Evolutionary conservation across 2,888 invertebrate species (phyloP), one percentile per base, ranked within the genome.

Genomic region (Drosophila meridiana): DNA sequence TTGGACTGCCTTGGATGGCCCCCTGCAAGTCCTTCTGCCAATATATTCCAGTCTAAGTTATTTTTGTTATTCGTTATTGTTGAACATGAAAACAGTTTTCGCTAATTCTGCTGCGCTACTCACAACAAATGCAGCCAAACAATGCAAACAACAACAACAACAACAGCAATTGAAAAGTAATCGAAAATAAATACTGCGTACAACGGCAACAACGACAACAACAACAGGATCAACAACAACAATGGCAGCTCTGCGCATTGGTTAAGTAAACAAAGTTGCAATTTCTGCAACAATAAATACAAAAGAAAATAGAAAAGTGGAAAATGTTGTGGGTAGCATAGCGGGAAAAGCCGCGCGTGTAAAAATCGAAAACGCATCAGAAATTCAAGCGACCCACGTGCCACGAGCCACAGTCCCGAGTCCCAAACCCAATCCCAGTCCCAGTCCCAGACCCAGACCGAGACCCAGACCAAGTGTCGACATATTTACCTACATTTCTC

Each of bases 311-410:
- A 73, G 50, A 67, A 72, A 76, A 80, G 66, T 62, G 38, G 7
- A 58, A 66, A 64, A 65, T 45, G 26, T 36, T 45, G 26, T 36
- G 58, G 43, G 34, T 45, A 52, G 40, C 14, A 55, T 52, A 61
- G 38, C 20, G 52, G 52, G 40, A 64, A 70, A 69, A 52, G 47
- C 45, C 62, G 73, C 72, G 69, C 58, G 60, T 57, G 70, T 69
- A 76, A 87, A 88, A 89, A 89, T 85, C 76, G 87, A 89, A 85
- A 87, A 87, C 68, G 82, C 82, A 89, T 84, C 87, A 78, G 71
- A 85, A 84, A 87, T 89, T 87, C 87, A 85, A 89, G 70, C 63
- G 50, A 58, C 47, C 79, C 76, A 76, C 76, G 73, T 69, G 79
- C 76, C 80, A 69, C 13, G 20, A 14, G 63, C 36, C 36, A 26